Base-by-base conservation (phyloP, 2,113 vertebrate genomes). In the Nerophis lumbriciformis region DNA sequence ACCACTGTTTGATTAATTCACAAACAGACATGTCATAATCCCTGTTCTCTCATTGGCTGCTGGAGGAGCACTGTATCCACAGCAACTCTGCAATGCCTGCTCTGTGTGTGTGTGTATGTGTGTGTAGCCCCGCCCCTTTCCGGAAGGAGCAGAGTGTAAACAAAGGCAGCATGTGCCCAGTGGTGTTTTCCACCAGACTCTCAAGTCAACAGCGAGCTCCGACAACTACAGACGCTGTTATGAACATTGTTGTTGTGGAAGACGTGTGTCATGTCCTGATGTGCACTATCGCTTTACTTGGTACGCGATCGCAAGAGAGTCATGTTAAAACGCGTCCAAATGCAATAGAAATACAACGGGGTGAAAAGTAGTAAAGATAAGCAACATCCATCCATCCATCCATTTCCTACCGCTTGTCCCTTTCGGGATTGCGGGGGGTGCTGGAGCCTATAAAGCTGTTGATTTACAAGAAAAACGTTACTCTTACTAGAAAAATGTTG, bases 71-170 rank as follows among this genome's bases (percentile, higher is more conserved):
- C 79, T 86, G 86, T 89, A 73, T 87, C 88, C 88, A 84, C 86
- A 89, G 85, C 88, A 89, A 88, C 81, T 80, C 49, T 36, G 78
- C 76, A 77, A 86, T 84, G 78, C 83, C n/a, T 36, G 66, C 39
- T 8, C 39, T 42, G 39, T 42, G 39, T 12, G 42, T 12, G 3
- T 45, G 42, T 8, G 39, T 8, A 8, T 45, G 39, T 39, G 37
- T 49, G 70, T 62, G 65, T 60, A 60, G 65, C 73, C 0, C 78
- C 73, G 52, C 88, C 86, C 55, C 76, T 79, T 81, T 78, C 75
- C 83, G 83, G 83, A 87, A 85, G 78, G 65, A 83, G 63, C 53
- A 1, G 15, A 67, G 67, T 86, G 83, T 86, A 83, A 85, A 89
- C 83, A 88, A 83, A 88, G 37, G 62, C 67, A 48, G 63, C 82